Evolutionary conservation across 2,797 vertebrate species (phyloP).

Genomic region (Scleropages formosus): DNA sequence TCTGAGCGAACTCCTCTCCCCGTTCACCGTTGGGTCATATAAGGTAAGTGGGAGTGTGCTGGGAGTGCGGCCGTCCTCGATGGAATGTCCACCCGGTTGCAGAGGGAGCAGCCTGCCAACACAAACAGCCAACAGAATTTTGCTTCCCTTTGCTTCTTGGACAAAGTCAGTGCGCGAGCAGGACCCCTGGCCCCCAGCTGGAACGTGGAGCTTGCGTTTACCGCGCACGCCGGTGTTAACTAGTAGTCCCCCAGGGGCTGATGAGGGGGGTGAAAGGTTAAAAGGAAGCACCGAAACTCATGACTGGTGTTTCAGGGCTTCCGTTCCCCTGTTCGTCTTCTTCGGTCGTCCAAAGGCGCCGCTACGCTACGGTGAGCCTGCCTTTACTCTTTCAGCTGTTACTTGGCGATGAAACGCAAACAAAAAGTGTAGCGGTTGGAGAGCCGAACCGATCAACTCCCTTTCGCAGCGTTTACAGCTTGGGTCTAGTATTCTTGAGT

Average conservation of each 20-base stretch:
- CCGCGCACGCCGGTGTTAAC: not conserved
- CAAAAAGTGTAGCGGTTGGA: too few relatives aligned
- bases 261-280: too few relatives aligned
- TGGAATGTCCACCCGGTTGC: not conserved
- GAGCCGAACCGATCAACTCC: too few relatives aligned
- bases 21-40: not conserved
- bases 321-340: not conserved
- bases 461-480: too few relatives aligned
- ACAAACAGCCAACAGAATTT: not conserved
- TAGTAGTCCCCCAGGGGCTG: not conserved
- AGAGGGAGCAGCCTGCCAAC: not conserved
- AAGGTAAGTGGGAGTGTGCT: not conserved
- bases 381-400: not conserved
- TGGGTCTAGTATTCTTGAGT: too few relatives aligned
- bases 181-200: too few relatives aligned
- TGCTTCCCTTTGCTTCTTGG: not conserved
- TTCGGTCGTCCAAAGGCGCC: not conserved
- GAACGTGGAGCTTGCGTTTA: not conserved
- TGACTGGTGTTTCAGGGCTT: not conserved
- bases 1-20: not conserved
- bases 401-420: too few relatives aligned
- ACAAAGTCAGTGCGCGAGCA: not conserved
- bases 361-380: not conserved
- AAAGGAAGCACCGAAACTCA: not conserved
- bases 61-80: not conserved